Evolutionary conservation across 2,888 invertebrate species (phyloP).

Genomic region (Gryllus longicercus): DNA sequence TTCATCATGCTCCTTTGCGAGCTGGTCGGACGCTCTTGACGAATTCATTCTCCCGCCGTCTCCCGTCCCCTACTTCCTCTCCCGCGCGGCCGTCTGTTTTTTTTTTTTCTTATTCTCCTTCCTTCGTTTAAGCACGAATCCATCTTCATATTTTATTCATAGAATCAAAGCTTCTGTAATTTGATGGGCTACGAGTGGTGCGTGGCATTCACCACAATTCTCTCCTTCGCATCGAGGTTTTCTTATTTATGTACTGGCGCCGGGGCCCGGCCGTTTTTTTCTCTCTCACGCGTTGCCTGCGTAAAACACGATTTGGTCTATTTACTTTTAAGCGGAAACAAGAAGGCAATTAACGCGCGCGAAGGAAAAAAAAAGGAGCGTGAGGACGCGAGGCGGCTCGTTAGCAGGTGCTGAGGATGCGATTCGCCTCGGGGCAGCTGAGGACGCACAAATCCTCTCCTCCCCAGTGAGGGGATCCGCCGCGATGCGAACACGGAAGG

Average conservation of each 20-base stretch:
- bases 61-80: slow-evolving; percentile 21
- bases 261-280: neutral
- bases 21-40: slow-evolving; percentile 28
- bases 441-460: neutral
- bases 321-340: slow-evolving; percentile 6
- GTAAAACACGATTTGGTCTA: neutral
- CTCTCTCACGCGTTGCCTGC: neutral
- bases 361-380: neutral
- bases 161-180: slow-evolving; percentile 33
- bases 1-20: slow-evolving; percentile 30
- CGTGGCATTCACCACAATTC: slow-evolving; percentile 17
- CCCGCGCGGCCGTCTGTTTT: slow-evolving; percentile 17
- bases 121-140: slow-evolving; percentile 29
- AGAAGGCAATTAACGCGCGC: neutral
- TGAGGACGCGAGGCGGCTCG: neutral
- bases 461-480: no score
- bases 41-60: slow-evolving; percentile 31
- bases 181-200: slow-evolving; percentile 35
- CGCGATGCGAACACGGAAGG: no score
- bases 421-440: neutral
- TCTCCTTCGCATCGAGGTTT: neutral
- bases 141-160: slow-evolving; percentile 36
- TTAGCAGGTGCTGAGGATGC: neutral
- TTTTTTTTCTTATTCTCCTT: neutral
- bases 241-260: neutral